Conservation (phyloP, 2,888 invertebrate genomes). For the Trichacis sp. region DNA sequence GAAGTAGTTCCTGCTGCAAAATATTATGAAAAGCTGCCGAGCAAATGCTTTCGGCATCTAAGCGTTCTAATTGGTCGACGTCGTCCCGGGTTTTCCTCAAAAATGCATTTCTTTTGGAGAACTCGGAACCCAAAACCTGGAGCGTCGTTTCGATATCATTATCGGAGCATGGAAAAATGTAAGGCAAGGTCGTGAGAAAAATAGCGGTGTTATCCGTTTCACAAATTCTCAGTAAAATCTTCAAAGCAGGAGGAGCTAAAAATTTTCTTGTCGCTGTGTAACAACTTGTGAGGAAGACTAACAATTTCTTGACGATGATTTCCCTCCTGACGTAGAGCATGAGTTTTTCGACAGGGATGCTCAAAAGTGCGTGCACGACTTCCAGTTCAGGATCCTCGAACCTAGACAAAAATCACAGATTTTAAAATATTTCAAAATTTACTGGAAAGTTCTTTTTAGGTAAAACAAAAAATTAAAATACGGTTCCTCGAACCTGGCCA, state of each 20-base stretch:
- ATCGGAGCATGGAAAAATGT: slow-evolving; percentile 72
- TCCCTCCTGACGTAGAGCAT: slow-evolving; percentile 51
- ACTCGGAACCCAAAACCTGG: slow-evolving; percentile 62
- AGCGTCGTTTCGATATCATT: slow-evolving; percentile 65
- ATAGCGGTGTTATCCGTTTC: slow-evolving; percentile 71
- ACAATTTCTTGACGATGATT: slow-evolving; percentile 57
- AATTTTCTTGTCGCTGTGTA: slow-evolving; percentile 48
- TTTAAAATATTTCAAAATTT: no score
- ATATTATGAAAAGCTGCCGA: slow-evolving; percentile 62
- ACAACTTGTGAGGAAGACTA: slow-evolving; percentile 56
- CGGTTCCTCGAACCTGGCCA: slow-evolving; percentile 79
- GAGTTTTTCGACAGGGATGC: slow-evolving; percentile 53
- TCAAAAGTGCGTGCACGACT: slow-evolving; percentile 72
- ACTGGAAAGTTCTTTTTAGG: no score
- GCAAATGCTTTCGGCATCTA: slow-evolving; percentile 52
- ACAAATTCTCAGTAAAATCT: slow-evolving; percentile 55
- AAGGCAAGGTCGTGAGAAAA: slow-evolving; percentile 74
- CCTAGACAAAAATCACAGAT: no score
- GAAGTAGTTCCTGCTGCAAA: slow-evolving; percentile 56
- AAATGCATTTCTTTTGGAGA: slow-evolving; percentile 66
- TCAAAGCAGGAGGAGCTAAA: slow-evolving; percentile 57
- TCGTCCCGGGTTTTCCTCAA: slow-evolving; percentile 55
- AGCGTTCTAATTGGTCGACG: slow-evolving; percentile 29
- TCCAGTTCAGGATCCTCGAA: slow-evolving; percentile 77
- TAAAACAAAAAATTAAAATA: no score